Percentiles rank a stretch among this genome's conserved stretches.
These are phyloP conservation scores for Entelurus aequoreus DNA, from an alignment of 2,113 vertebrate species.

Conservation along the genomic window DNA sequence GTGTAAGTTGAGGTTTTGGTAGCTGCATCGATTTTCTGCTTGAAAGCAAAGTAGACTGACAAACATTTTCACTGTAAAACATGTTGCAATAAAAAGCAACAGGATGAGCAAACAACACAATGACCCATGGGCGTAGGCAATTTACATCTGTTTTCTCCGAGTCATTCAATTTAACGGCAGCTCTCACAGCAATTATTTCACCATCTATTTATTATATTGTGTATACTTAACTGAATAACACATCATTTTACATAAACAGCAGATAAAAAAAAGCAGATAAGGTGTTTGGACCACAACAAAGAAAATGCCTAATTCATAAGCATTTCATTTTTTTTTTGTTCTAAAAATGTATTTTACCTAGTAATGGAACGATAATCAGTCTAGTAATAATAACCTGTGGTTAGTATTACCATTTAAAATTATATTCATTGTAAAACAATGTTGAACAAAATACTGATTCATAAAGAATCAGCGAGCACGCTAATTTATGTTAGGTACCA, in stretches of 20 bases:
- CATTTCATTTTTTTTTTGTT: neutral
- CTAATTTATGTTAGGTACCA: too few species aligned
- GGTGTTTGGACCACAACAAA: neutral
- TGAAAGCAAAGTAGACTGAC: neutral
- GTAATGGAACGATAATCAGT: too few species aligned
- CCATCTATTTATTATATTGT: neutral
- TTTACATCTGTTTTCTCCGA: conserved; percentile 28
- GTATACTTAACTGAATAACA: neutral
- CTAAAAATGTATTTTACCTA: neutral
- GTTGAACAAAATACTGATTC: too few species aligned
- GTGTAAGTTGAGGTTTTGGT: neutral
- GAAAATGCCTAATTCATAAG: neutral
- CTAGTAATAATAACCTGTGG: too few species aligned
- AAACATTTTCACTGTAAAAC: neutral
- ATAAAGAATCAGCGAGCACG: too few species aligned
- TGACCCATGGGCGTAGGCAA: conserved; percentile 15
- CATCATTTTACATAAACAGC: neutral
- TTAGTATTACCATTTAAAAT: too few species aligned
- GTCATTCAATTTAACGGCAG: conserved; percentile 16
- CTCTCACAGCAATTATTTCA: neutral
- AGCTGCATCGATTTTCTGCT: neutral
- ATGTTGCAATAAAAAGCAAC: conserved; percentile 47
- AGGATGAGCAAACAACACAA: conserved; percentile 48
- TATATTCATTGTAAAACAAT: too few species aligned
- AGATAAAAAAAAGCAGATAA: neutral